These are phyloP conservation scores for Chymomyza costata DNA, from an alignment of 1,140 invertebrate species.

Conservation along the genomic window DNA sequence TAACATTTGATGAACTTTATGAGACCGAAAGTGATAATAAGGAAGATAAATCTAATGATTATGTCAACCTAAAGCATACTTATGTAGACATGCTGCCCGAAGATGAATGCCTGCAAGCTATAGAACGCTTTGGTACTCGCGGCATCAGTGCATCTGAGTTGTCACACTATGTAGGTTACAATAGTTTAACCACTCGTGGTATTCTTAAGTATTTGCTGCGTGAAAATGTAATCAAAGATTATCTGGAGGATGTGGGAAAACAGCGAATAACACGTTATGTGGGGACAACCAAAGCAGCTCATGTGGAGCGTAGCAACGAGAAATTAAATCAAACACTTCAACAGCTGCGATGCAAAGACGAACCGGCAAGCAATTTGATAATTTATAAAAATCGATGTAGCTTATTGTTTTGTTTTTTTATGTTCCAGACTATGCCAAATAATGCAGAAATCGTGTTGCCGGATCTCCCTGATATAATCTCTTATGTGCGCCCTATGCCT, in stretches of 20 bases:
- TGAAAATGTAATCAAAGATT: conserved; percentile 31
- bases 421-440: conserved; percentile 22
- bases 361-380: conserved; percentile 48
- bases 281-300: conserved; percentile 9
- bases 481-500: conserved; percentile 16
- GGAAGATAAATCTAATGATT: conserved; percentile 60
- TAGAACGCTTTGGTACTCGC: conserved; percentile 45
- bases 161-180: conserved; percentile 34
- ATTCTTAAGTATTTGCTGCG: conserved; percentile 34
- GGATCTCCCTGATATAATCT: conserved; percentile 44
- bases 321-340: conserved; percentile 11
- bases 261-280: conserved; percentile 40
- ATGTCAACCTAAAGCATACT: conserved; percentile 29
- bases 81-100: conserved; percentile 56
- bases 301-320: conserved; percentile 4
- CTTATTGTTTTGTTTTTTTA: background rate
- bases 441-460: conserved; percentile 21
- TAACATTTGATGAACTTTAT: conserved; percentile 39
- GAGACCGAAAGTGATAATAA: conserved; percentile 77
- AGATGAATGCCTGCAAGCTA: conserved; percentile 46
- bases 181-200: conserved; percentile 30
- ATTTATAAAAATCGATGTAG: background rate
- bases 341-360: conserved; percentile 42
- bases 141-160: conserved; percentile 50
- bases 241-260: conserved; percentile 49